phyloP scores from a whole-genome alignment of 2,888 invertebrate species.

The Eristalis tenax region DNA sequence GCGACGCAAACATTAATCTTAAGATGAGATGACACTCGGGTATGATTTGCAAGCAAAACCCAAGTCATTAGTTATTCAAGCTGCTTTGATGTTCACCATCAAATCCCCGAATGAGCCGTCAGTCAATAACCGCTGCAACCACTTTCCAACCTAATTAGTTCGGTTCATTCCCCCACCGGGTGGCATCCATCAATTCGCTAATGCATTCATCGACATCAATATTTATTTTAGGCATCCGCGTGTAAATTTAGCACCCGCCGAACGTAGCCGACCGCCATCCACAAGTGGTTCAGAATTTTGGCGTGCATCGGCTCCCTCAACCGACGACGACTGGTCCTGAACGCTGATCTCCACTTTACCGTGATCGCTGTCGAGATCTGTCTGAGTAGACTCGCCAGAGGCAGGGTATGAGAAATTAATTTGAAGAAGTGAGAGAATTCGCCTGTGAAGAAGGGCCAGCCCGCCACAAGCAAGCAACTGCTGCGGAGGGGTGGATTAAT shows the following conservation, averaged over 20 bases:
- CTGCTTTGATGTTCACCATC: background rate
- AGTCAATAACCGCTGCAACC: background rate
- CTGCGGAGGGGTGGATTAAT: constrained; percentile 49
- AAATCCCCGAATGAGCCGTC: background rate
- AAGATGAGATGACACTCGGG: no score
- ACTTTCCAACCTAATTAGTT: background rate
- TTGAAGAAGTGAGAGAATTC: constrained; percentile 9
- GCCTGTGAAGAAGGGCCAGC: constrained; percentile 5
- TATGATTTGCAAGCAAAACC: no score
- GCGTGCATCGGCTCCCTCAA: background rate
- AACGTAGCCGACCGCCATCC: background rate
- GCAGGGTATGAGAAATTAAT: background rate
- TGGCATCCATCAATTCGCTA: background rate
- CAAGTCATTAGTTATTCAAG: no score
- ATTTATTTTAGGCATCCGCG: background rate
- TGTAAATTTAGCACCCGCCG: background rate
- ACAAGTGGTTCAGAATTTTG: background rate
- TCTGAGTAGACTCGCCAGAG: background rate
- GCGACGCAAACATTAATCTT: no score
- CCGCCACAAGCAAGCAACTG: background rate
- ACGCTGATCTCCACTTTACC: background rate
- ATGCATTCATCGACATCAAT: background rate
- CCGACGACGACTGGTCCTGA: background rate
- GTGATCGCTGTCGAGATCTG: background rate
- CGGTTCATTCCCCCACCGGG: background rate